These are phyloP conservation scores for Blastobasis adustella DNA, from an alignment of 2,888 invertebrate species.

Conservation along the genomic window DNA sequence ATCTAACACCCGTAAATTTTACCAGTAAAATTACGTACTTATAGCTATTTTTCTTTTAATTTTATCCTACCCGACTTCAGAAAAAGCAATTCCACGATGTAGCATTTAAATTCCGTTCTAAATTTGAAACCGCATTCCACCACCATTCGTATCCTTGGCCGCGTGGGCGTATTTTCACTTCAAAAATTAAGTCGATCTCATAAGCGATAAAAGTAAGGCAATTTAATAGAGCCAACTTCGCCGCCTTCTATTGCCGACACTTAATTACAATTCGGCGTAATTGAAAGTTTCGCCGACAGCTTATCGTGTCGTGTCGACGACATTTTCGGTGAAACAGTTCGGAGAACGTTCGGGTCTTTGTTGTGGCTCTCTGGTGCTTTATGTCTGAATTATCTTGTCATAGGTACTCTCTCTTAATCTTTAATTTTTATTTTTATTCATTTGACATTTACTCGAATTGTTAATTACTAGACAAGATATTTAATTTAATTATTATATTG, in stretches of 20 bases:
- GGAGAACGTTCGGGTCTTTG: no score
- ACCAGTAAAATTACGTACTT: no score
- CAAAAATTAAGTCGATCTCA: constrained; percentile 54
- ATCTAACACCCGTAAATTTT: no score
- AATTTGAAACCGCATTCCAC: constrained; percentile 23
- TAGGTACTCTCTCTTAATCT: no score
- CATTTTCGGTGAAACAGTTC: no score
- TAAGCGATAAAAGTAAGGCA: constrained; percentile 51
- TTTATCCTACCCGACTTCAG: neutral
- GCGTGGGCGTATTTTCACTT: constrained; percentile 20
- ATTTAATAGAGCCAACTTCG: constrained; percentile 56
- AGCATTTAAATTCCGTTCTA: constrained; percentile 24
- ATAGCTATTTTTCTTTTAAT: no score
- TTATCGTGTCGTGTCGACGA: constrained; percentile 2
- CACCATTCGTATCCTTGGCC: constrained; percentile 10
- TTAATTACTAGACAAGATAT: no score
- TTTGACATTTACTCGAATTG: no score
- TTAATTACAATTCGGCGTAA: constrained; percentile 58
- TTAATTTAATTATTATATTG: no score
- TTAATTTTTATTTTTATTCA: no score
- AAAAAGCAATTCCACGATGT: neutral
- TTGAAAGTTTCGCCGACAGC: constrained; percentile 45
- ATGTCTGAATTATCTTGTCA: no score
- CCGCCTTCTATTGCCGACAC: constrained; percentile 42
- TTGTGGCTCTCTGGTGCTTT: no score